Evolutionary conservation across 1,140 invertebrate species (phyloP), one percentile per base, ranked within the genome.

Genomic region (Contarinia nasturtii): DNA sequence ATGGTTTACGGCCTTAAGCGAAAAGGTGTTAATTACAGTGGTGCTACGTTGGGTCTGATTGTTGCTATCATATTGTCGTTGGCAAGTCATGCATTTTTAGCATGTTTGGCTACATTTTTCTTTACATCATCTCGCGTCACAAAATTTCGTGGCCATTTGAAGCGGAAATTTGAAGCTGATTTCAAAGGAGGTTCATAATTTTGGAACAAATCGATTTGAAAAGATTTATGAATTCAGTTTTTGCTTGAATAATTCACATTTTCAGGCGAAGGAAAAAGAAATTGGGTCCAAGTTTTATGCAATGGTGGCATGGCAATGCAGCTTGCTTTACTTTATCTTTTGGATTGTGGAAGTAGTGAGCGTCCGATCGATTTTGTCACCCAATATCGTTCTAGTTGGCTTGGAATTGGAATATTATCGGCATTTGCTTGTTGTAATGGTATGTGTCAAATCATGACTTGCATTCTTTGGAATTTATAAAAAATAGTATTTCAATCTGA

Each of bases 231-330:
- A 8, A 7, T 17, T 19, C 19, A 2, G 11, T 34, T 18, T 48
- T 1, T 14, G 1, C 33, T 47, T 34, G 12, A 14, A 4, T 1
- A 19, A 33, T 14, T 33, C 19, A 19, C 15, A 19, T 12, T 41
- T 11, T 17, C 42, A 53, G 61, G 61, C 44, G 58, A 64, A 38
- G 86, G 87, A 0, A 82, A 89, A 59, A 72, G 89, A 52, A 88
- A 86, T 63, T 92, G 88, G 88, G 67, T 90, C 7, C 89, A 93
- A 64, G 88, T 92, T 4, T 56, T 92, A 0, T 90, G 88, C 60
- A 94, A 92, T 71, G 81, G 79, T 8, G 87, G 87, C 10, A 82
- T 89, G 71, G 85, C 86, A 14, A 71, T 79, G 5, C 75, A 84
- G 53, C 63, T 91, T 36, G 79, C 79, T 1, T 52, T 90, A 34